Evolutionary conservation across 2,888 invertebrate species (phyloP), one percentile per base, ranked within the genome.

Genomic region (Lagria hirta): DNA sequence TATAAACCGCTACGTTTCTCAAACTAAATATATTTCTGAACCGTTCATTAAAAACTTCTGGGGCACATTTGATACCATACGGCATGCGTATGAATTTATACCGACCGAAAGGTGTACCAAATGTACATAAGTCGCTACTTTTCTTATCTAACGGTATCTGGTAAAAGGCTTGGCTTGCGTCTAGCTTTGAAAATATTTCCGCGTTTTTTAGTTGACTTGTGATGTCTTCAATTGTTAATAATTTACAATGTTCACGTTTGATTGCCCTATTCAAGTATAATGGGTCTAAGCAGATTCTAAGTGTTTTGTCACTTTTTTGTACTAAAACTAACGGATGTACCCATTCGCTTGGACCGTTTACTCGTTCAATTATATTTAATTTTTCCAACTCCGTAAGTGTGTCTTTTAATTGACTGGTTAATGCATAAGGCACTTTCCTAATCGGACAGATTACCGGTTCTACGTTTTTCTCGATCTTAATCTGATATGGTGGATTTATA

Each of bases 211-310:
- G 33, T 42, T 52, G 51, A 13, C 11, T 21, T 11, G 24, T 23
- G 10, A 52, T 47, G 30, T 49, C 43, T 5, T 56, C 52, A 16
- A 49, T 13, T n/a, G 24, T 46, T 16, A 48, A 46, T 15, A 52
- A 15, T 10, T 48, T 34, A 21, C 16, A 49, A 24, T 38, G 15
- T 7, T 37, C 20, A 11, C 41, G 24, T 38, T 49, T 48, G 11
- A 50, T 46, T 7, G 26, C 35, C 33, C 40, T 45, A 36, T 57
- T 57, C 21, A 55, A 28, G 24, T 55, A 29, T 28, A 40, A 24
- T 1, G 51, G 51, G 32, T 54, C 55, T 33, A 56, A 34, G 35
- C 52, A 56, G 4, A 57, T 40, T 22, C 54, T 35, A 29, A 56
- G 20, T 5, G 42, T 38, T 3, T 21, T 30, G 32, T 55, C 40